Evolutionary conservation across 92 coral and sea anemone species (phyloP), one percentile per base, ranked within the genome.

Genomic region (Heteractis magnifica): DNA sequence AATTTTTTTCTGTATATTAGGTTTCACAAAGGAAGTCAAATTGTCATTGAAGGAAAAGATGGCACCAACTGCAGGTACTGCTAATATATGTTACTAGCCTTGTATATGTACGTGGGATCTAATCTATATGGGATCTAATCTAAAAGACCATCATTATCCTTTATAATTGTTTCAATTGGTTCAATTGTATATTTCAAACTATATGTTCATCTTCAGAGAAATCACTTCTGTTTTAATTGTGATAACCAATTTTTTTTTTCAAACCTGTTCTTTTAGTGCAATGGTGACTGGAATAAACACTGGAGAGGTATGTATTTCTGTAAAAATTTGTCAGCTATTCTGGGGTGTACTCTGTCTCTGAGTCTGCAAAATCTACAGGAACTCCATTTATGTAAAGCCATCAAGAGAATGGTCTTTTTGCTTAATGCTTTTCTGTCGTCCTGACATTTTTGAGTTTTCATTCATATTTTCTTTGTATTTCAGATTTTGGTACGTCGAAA

Each of bases 241-340:
- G 13, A 5, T 19, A 15, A 49, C 14, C 58, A 65, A 49, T 23
- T 5, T 76, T 18, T 51, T 62, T 15, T 4, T 71, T 58, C 82
- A 56, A 56, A 55, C 56, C 62, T 77, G 83, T 49, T 74, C 72
- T 20, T 87, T 12, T 60, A 96, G 99, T 90, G 98, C 99, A 49
- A 65, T 87, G 79, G 92, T 96, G 44, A 96, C 99, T 52, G 99
- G 99, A 78, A 96, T 96, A 80, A 92, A 96, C 88, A 96, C 99
- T 12, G 99, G 99, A 41, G 99, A 96, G 95, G 99, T 96, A 88
- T 78, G 87, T 52, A 58, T 62, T 20, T 12, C 8, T 62, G 70
- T 10, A 9, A 58, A 15, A 11, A 58, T 12, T 12, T 58, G 1
- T 58, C 64, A 58, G 16, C 13, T 12, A 58, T 10, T 15, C 64